Conservation (phyloP, 2,888 invertebrate genomes). For the Venusia cambrica region DNA sequence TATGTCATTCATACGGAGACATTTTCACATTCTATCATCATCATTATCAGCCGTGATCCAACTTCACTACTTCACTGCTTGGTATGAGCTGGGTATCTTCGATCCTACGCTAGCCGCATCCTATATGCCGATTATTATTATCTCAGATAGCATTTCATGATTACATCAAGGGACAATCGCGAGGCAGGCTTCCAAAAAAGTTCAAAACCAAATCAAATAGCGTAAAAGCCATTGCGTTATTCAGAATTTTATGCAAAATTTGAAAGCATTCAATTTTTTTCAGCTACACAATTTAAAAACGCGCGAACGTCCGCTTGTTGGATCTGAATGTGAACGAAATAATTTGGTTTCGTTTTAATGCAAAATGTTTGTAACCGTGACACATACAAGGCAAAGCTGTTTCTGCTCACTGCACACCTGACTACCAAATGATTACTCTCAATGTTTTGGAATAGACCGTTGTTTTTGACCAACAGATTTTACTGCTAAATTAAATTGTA, state of each 20-base stretch:
- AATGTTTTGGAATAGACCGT: slow-evolving; percentile 3
- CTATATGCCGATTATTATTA: no score
- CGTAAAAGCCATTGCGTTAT: slow-evolving; percentile 14
- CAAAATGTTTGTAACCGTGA: slow-evolving; percentile 17
- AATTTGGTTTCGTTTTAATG: slow-evolving; percentile 24
- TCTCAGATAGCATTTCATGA: no score
- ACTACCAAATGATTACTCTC: not conserved
- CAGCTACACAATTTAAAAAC: slow-evolving; percentile 20
- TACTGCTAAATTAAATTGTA: no score
- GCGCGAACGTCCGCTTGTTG: slow-evolving; percentile 13
- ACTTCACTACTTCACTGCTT: no score
- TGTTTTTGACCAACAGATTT: no score
- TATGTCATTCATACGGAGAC: no score
- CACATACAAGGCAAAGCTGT: slow-evolving; percentile 19
- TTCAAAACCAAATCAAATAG: slow-evolving; percentile 11
- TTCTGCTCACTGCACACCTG: slow-evolving; percentile 9
- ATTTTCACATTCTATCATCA: no score
- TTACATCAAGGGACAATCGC: no score
- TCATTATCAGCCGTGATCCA: no score
- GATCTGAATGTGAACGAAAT: slow-evolving; percentile 21
- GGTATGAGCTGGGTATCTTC: no score
- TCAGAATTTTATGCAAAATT: slow-evolving; percentile 16
- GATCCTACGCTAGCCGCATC: no score
- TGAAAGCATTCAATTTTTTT: slow-evolving; percentile 17
- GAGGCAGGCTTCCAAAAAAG: no score